A percentile compares a stretch with the other conserved stretches of the same genome.
These are phyloP conservation scores for Mungos mungo DNA, from an alignment of 2,113 vertebrate genomes.

Conservation along the genomic window DNA sequence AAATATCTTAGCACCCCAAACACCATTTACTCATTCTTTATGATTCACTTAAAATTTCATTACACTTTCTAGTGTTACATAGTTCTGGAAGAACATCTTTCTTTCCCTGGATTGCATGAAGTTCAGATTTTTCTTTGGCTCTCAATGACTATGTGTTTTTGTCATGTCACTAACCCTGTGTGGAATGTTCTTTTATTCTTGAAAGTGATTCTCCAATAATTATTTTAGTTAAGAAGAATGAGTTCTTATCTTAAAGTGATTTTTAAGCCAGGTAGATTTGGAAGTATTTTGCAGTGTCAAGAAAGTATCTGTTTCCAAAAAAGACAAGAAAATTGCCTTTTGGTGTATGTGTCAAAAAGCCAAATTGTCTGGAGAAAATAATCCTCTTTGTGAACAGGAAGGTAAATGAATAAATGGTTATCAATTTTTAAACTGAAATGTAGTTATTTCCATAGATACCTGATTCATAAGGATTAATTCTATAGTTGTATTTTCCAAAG, in stretches of 20 bases:
- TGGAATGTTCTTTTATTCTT: conserved; percentile 36
- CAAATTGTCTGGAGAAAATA: conserved; percentile 37
- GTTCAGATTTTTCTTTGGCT: neutral
- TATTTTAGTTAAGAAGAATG: conserved; percentile 27
- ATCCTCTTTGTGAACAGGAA: conserved; percentile 48
- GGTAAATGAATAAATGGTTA: conserved; percentile 38
- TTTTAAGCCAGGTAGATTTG: conserved; percentile 51
- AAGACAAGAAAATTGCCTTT: conserved; percentile 68
- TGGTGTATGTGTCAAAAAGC: conserved; percentile 43
- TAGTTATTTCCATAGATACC: conserved; percentile 50
- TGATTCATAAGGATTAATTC: conserved; percentile 37
- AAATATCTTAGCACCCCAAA: neutral
- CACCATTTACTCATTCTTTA: neutral
- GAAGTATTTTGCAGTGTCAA: conserved; percentile 53
- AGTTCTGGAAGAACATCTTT: neutral
- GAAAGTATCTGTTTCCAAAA: conserved; percentile 57
- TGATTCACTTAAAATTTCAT: neutral
- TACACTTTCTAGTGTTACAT: neutral
- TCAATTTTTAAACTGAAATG: conserved; percentile 46
- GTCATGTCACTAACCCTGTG: neutral
- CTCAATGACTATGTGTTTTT: neutral
- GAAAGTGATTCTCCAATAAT: neutral
- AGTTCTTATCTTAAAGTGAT: conserved; percentile 41
- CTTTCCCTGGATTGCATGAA: neutral
- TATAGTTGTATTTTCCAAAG: conserved; percentile 31